Evolutionary conservation across 2,888 invertebrate genomes (phyloP).

Genomic region (Branchinecta sandiegonensis): DNA sequence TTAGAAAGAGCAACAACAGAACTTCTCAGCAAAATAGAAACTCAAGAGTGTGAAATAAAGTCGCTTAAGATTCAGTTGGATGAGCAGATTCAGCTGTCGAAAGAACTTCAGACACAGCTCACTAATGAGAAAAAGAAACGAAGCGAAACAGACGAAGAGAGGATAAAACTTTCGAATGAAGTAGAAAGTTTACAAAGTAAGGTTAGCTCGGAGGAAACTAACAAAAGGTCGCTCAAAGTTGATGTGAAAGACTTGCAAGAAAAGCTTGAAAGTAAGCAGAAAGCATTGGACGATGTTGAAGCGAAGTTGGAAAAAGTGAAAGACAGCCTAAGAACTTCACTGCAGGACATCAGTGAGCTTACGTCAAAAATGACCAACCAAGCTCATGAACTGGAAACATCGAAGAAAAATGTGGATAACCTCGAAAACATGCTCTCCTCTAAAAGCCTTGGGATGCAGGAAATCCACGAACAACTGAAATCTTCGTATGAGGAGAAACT

Average conservation of each 20-base stretch:
- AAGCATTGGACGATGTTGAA: slow-evolving; percentile 22
- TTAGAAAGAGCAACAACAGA: no score
- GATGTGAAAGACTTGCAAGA: slow-evolving; percentile 25
- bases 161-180: background rate
- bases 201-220: background rate
- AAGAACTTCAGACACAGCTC: no score
- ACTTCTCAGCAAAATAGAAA: no score
- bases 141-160: background rate
- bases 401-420: background rate
- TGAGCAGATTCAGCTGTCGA: no score
- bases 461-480: background rate
- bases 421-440: no score
- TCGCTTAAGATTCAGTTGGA: no score
- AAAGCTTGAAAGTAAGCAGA: slow-evolving; percentile 22
- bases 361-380: no score
- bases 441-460: no score
- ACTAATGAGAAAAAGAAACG: no score
- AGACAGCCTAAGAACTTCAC: slow-evolving; percentile 18
- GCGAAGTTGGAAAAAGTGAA: slow-evolving; percentile 25
- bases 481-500: background rate
- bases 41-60: no score
- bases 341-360: slow-evolving; percentile 18
- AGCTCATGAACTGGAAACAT: background rate
- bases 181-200: background rate
- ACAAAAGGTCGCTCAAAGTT: slow-evolving; percentile 23